A percentile compares a stretch with the other conserved stretches of the same genome.
phyloP scores from a whole-genome alignment of 2,113 vertebrate genomes.

The Arvicanthis niloticus region DNA sequence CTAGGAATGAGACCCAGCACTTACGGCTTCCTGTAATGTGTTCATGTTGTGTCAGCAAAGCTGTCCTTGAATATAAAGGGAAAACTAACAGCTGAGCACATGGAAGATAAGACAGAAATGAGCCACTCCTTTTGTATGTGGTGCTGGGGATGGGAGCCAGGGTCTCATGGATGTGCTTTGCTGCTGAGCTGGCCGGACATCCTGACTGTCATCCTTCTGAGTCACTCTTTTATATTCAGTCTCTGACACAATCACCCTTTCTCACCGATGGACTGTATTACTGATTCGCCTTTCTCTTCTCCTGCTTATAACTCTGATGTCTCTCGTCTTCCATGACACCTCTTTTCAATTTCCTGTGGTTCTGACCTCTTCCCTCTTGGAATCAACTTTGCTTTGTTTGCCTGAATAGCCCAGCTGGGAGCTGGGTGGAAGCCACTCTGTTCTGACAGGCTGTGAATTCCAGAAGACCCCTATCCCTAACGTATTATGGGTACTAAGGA shows the following conservation, averaged over 20 bases:
- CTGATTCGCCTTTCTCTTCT: background rate
- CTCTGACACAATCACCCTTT: background rate
- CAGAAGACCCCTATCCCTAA: slow-evolving; percentile 2
- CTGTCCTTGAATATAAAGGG: slow-evolving; percentile 32
- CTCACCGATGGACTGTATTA: background rate
- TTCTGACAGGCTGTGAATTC: slow-evolving; percentile 50
- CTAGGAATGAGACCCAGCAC: background rate
- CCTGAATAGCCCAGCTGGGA: background rate
- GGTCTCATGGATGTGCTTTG: background rate
- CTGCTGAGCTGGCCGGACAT: background rate
- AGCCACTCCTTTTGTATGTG: background rate
- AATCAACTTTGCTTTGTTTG: slow-evolving; percentile 20
- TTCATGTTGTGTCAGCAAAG: background rate
- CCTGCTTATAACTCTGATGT: background rate
- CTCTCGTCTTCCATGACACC: background rate
- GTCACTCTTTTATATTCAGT: background rate
- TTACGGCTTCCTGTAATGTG: background rate
- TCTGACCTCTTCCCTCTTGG: slow-evolving; percentile 14
- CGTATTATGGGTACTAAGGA: background rate
- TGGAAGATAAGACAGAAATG: slow-evolving; percentile 1
- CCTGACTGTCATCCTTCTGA: background rate
- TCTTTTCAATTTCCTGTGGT: background rate
- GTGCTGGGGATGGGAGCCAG: background rate
- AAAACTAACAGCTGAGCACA: background rate
- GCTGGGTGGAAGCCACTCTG: background rate